Evolutionary conservation across 1,140 invertebrate species (phyloP).

Genomic region (Cydia splendana): DNA sequence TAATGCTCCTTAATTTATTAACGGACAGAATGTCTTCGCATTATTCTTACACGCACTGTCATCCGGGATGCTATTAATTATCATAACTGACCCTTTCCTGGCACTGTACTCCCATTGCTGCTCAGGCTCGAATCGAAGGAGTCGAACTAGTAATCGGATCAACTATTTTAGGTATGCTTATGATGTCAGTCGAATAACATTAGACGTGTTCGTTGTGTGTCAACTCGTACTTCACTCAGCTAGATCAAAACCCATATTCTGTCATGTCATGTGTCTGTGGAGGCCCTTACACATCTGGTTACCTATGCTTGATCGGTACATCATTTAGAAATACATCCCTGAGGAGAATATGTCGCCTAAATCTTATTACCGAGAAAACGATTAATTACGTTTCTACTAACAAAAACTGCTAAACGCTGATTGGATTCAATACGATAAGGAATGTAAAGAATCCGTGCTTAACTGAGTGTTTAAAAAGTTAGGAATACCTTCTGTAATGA

Average conservation of each 20-base stretch:
- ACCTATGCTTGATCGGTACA: background rate
- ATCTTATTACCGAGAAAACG: background rate
- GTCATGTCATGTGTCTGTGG: too few species aligned
- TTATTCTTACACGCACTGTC: background rate
- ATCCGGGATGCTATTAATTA: background rate
- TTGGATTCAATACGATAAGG: constrained; percentile 4
- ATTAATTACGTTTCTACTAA: background rate
- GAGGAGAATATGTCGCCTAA: background rate
- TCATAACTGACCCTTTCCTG: background rate
- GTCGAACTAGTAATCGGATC: background rate
- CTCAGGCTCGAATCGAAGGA: background rate
- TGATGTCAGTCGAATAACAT: too few species aligned
- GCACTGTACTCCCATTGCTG: background rate
- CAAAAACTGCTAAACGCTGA: background rate
- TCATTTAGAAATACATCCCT: background rate
- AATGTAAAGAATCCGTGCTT: constrained; percentile 8
- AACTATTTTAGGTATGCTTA: too few species aligned
- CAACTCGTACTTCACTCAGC: too few species aligned
- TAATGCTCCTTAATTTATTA: background rate
- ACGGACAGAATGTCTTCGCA: background rate
- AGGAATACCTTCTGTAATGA: constrained; percentile 1
- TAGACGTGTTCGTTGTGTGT: too few species aligned
- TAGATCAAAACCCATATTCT: too few species aligned
- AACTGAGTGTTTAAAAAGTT: background rate
- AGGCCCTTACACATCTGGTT: background rate